These are phyloP conservation scores for Drosophila nasuta DNA, from an alignment of 1,140 invertebrate species.

Conservation along the genomic window DNA sequence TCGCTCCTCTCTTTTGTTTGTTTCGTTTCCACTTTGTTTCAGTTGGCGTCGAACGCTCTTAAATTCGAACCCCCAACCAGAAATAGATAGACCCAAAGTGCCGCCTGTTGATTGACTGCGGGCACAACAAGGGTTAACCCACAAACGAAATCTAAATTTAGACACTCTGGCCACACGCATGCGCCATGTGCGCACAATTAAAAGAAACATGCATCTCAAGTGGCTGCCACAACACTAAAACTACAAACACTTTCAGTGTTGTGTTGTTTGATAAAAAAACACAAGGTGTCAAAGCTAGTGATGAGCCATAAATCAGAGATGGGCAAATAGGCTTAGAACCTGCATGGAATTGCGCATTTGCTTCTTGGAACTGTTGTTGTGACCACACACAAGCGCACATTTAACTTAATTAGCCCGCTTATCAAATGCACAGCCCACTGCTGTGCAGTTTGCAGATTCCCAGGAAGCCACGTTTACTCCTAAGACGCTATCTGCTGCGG, in stretches of 20 bases:
- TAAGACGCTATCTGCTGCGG: slow-evolving; percentile 53
- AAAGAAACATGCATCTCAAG: slow-evolving; percentile 62
- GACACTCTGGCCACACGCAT: slow-evolving; percentile 33
- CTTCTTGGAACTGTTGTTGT: slow-evolving; percentile 23
- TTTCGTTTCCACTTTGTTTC: slow-evolving; percentile 42
- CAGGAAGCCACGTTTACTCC: slow-evolving; percentile 34
- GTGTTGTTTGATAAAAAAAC: slow-evolving; percentile 47
- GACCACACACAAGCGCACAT: slow-evolving; percentile 57
- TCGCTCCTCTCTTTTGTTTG: background rate
- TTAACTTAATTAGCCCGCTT: slow-evolving; percentile 76
- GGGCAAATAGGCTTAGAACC: background rate
- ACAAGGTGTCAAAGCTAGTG: slow-evolving; percentile 34
- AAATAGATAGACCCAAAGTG: slow-evolving; percentile 6
- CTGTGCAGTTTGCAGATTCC: slow-evolving; percentile 51
- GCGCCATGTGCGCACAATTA: slow-evolving; percentile 48
- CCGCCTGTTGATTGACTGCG: slow-evolving; percentile 35
- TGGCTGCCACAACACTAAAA: slow-evolving; percentile 51
- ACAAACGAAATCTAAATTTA: slow-evolving; percentile 38
- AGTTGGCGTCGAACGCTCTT: slow-evolving; percentile 10
- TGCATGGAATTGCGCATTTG: slow-evolving; percentile 45
- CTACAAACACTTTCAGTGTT: slow-evolving; percentile 52
- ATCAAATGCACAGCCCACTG: slow-evolving; percentile 60
- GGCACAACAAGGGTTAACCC: slow-evolving; percentile 29
- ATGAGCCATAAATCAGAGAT: slow-evolving; percentile 45
- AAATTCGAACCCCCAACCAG: background rate